Base-by-base conservation (phyloP, 2,113 vertebrate species). In the Hymenochirus boettgeri region DNA sequence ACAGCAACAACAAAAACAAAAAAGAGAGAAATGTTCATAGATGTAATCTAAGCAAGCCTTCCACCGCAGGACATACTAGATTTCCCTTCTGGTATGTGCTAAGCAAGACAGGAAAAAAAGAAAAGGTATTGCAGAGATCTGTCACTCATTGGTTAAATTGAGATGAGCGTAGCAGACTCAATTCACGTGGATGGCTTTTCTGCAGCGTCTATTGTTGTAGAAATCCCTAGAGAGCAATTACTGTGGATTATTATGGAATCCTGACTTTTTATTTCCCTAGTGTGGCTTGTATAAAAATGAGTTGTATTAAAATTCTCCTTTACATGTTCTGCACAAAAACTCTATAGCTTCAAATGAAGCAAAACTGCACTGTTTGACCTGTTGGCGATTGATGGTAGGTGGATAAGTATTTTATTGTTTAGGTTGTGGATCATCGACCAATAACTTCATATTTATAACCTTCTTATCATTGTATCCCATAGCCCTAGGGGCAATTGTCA, bases 171-270 rank as follows among this genome's bases (percentile, higher is more conserved):
- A 4, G 2, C 5, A 25, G 17, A 6, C 13, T 1, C 11, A n/a
- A 21, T 57, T 57, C 17, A 13, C 18, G 10, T 33, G 15, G 22
- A 57, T 35, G 27, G 17, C 46, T 42, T 42, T 27, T 3, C 29
- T 24, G 19, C 11, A 22, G 47, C 21, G n/a, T 29, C 23, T 48
- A 48, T 39, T 29, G 17, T 58, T n/a, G 13, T 50, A 12, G 22
- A 45, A 67, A 59, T 53, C 57, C 56, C 65, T 6, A 3, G 18
- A 39, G 64, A 13, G 37, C 55, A 59, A 67, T 67, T 67, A 67
- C 22, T 2, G 17, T 22, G 24, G 48, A 53, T 60, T 42, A 67
- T 42, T 52, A 60, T 25, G 18, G 25, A 53, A 60, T 52, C 35
- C 64, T 67, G 47, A 59, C 33, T 59, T 53, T n/a, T 60, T 45